Conservation (phyloP, 37 sponge, comb jelly and placozoan species). For the Oscarella lobularis region DNA sequence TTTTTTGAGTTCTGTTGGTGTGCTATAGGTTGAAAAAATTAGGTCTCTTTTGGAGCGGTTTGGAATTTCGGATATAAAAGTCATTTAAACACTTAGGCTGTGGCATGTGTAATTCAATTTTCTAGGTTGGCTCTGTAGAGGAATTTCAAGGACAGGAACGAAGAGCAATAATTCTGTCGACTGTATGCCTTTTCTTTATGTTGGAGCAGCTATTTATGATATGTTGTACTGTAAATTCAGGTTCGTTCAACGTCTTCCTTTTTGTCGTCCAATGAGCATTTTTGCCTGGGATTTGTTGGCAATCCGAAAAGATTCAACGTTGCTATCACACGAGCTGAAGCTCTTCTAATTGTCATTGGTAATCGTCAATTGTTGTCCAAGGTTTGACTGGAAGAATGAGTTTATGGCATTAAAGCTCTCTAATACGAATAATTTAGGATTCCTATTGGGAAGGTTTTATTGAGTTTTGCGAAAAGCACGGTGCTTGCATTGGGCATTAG, state of each 20-base stretch:
- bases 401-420: background rate
- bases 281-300: slow-evolving; percentile 50
- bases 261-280: slow-evolving; percentile 17
- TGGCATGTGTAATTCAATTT: background rate
- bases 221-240: slow-evolving; percentile 12
- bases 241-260: slow-evolving; percentile 29
- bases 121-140: slow-evolving; percentile 70
- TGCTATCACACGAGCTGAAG: slow-evolving; percentile 59
- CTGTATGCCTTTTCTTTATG: slow-evolving; percentile 14
- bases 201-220: background rate
- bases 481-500: background rate
- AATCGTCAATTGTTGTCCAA: slow-evolving; percentile 38
- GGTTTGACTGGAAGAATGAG: slow-evolving; percentile 7
- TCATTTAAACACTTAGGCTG: background rate
- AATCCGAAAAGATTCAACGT: slow-evolving; percentile 78
- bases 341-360: slow-evolving; percentile 49
- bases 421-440: background rate
- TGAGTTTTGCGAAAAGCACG: background rate
- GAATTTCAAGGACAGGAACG: slow-evolving; percentile 81
- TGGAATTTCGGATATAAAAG: background rate
- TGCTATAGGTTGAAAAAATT: background rate
- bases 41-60: background rate
- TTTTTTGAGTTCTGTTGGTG: too few species aligned
- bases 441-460: background rate
- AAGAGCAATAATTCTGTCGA: slow-evolving; percentile 50